These are phyloP conservation scores for Spilosoma lubricipeda DNA, from an alignment of 2,888 invertebrate genomes.

Conservation along the genomic window DNA sequence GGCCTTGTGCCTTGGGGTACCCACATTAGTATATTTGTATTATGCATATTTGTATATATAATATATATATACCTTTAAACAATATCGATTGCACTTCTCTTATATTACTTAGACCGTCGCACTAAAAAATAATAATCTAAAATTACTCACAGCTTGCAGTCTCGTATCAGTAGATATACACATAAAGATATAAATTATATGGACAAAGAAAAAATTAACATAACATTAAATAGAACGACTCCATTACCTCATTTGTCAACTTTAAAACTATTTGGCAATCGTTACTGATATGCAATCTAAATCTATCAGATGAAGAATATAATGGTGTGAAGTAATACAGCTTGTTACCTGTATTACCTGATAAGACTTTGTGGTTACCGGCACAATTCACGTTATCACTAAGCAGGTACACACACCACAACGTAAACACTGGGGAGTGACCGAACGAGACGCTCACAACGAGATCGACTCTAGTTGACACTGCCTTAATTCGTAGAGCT, in stretches of 20 bases:
- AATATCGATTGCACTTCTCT: not conserved
- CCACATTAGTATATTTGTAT: not conserved
- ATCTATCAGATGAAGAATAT: slow-evolving; percentile 1
- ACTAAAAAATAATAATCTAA: not conserved
- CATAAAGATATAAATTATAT: not conserved
- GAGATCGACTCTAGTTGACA: slow-evolving; percentile 62
- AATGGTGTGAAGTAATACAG: slow-evolving; percentile 14
- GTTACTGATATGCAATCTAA: slow-evolving; percentile 7
- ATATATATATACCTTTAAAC: too few species aligned
- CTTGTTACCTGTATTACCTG: slow-evolving; percentile 62
- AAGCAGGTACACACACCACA: slow-evolving; percentile 60
- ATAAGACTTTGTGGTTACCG: slow-evolving; percentile 54
- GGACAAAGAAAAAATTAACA: slow-evolving; percentile 29
- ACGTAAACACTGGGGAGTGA: slow-evolving; percentile 61
- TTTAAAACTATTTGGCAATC: slow-evolving; percentile 39
- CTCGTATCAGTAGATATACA: not conserved
- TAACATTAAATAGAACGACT: slow-evolving; percentile 32
- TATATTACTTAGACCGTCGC: not conserved
- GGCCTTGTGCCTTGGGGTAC: not conserved
- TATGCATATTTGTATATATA: too few species aligned
- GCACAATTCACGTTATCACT: slow-evolving; percentile 71
- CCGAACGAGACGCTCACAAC: slow-evolving; percentile 51
- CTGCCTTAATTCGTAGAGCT: slow-evolving; percentile 43
- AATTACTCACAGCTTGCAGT: not conserved
- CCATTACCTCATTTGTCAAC: slow-evolving; percentile 20